These are phyloP conservation scores for Acanthornis magna DNA, from an alignment of 2,797 vertebrate species.

Conservation along the genomic window DNA sequence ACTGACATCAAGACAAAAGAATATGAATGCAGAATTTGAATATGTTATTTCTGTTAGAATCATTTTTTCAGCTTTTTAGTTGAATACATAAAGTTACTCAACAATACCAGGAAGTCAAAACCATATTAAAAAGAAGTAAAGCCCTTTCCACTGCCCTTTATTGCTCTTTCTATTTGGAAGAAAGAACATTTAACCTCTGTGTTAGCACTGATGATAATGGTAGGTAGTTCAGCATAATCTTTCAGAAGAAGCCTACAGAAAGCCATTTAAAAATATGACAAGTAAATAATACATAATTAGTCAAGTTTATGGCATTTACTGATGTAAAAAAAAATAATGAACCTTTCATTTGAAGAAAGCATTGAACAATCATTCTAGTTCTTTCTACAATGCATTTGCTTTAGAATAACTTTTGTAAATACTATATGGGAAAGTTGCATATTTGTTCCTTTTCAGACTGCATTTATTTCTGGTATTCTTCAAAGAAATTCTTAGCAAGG, in stretches of 20 bases:
- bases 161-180: not conserved
- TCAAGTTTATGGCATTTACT: not conserved
- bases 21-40: not conserved
- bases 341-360: not conserved
- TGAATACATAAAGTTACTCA: not conserved
- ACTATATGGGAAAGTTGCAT: not conserved
- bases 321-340: conserved; percentile 12
- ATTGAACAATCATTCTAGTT: not conserved
- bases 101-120: not conserved
- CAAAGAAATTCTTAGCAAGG: not conserved
- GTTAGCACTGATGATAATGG: not conserved
- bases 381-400: not conserved
- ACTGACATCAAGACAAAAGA: not conserved
- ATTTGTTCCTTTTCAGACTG: not conserved
- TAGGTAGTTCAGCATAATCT: not conserved
- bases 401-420: not conserved
- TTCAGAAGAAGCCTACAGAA: not conserved
- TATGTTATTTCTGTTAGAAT: not conserved
- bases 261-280: conserved; percentile 43
- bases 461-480: not conserved
- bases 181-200: conserved; percentile 19
- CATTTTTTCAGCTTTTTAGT: not conserved
- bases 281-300: conserved; percentile 60
- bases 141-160: not conserved
- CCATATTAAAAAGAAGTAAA: not conserved